Percentiles rank a stretch among this genome's conserved stretches.
Evolutionary conservation across 2,888 invertebrate genomes (phyloP).

Genomic region (Trissoscelio sp.): DNA sequence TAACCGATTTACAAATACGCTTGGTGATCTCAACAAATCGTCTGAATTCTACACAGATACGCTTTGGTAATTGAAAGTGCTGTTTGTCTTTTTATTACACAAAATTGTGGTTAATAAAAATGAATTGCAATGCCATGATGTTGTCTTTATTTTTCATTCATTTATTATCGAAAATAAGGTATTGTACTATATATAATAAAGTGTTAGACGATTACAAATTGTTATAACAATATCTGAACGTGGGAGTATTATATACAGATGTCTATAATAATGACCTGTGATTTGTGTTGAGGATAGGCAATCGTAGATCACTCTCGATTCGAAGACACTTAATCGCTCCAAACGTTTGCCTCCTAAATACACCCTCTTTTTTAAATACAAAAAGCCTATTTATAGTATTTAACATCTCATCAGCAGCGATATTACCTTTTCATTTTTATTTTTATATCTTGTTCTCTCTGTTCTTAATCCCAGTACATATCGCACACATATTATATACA

Average conservation of each 20-base stretch:
- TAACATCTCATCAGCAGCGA: conserved; percentile 40
- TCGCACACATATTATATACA: conserved; percentile 62
- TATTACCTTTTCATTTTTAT: conserved; percentile 10
- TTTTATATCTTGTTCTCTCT: background rate
- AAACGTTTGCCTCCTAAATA: conserved; percentile 31
- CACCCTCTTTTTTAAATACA: conserved; percentile 50
- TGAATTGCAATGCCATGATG: background rate
- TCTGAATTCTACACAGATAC: background rate
- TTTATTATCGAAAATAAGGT: conserved; percentile 74
- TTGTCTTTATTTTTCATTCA: conserved; percentile 64
- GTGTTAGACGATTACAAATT: conserved; percentile 74
- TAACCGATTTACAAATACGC: conserved; percentile 28
- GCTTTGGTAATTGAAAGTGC: conserved; percentile 1
- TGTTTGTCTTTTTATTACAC: background rate
- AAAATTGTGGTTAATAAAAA: conserved; percentile 2
- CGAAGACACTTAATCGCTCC: conserved; percentile 33
- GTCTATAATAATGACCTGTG: conserved; percentile 68
- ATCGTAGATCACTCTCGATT: conserved; percentile 48
- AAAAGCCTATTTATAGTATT: conserved; percentile 65
- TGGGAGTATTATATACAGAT: conserved; percentile 74
- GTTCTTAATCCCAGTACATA: conserved; percentile 26
- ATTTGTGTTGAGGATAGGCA: conserved; percentile 58
- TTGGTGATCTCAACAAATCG: background rate
- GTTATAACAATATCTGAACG: conserved; percentile 73
- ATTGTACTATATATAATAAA: conserved; percentile 72